Conservation (phyloP, 2,113 vertebrate genomes). For the Eurystomus gularis region DNA sequence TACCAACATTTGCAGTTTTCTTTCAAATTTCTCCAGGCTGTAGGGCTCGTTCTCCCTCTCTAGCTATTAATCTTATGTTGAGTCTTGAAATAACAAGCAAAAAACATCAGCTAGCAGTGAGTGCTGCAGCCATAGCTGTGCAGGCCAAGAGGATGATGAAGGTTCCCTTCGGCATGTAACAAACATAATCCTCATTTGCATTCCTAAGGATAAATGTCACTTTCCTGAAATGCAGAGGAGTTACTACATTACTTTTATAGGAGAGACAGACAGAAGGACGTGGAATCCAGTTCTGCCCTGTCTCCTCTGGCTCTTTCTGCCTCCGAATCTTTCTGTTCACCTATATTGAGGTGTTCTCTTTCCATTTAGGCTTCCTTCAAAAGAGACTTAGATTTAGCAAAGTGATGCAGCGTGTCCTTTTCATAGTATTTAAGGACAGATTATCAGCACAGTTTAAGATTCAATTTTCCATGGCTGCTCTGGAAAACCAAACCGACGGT, state of each 20-base stretch:
- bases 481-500: not conserved
- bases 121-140: not conserved
- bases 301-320: not conserved
- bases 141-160: not conserved
- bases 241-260: not conserved
- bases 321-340: not conserved
- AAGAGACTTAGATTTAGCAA: not conserved
- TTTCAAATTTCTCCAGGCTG: not conserved
- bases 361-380: not conserved
- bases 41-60: not conserved
- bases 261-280: not conserved
- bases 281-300: not conserved
- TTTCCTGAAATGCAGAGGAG: not conserved
- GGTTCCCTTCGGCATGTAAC: not conserved
- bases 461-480: not conserved
- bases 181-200: not conserved
- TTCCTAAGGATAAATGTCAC: not conserved
- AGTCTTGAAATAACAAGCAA: not conserved
- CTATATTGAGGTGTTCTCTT: not conserved
- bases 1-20: not conserved
- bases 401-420: not conserved
- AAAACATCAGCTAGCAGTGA: not conserved
- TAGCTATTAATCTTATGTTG: not conserved
- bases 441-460: conserved; percentile 12
- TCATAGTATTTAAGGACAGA: not conserved